Evolutionary conservation across 2,888 invertebrate genomes (phyloP).

Genomic region (Monopis laevigella): DNA sequence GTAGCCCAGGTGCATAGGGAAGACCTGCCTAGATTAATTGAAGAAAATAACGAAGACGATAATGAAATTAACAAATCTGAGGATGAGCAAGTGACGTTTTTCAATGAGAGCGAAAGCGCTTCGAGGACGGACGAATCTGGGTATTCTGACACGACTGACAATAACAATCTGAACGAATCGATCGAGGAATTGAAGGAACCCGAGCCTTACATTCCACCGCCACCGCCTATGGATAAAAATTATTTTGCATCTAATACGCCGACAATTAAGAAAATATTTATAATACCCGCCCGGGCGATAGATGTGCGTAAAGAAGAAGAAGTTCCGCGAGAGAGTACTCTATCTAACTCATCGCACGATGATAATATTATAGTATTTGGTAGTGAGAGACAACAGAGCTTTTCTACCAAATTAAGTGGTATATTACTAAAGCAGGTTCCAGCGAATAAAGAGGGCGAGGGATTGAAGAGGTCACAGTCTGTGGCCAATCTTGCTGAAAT

Average conservation of each 20-base stretch:
- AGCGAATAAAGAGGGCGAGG: conserved; percentile 28
- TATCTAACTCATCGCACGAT: conserved; percentile 34
- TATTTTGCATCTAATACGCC: conserved; percentile 27
- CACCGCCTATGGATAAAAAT: conserved; percentile 45
- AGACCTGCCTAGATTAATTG: conserved; percentile 50
- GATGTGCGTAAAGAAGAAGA: conserved; percentile 21
- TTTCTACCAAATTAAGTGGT: conserved; percentile 51
- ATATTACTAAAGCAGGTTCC: conserved; percentile 20
- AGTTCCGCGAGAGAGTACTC: conserved; percentile 34
- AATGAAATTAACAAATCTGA: conserved; percentile 21
- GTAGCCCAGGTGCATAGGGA: conserved; percentile 68
- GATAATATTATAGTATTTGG: conserved; percentile 41
- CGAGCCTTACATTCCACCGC: conserved; percentile 39
- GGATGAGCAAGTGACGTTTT: conserved; percentile 40
- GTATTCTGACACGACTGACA: conserved; percentile 54
- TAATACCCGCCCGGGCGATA: conserved; percentile 28
- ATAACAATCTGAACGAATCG: conserved; percentile 35
- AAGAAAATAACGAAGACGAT: conserved; percentile 26
- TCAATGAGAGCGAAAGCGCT: conserved; percentile 48
- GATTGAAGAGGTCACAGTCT: conserved; percentile 44
- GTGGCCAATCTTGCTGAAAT: conserved; percentile 40
- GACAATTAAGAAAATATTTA: conserved; percentile 26
- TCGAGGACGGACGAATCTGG: conserved; percentile 57
- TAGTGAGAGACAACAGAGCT: conserved; percentile 41
- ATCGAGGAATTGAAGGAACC: conserved; percentile 31